phyloP scores from a whole-genome alignment of 2,888 invertebrate genomes.

The Lepidocyrtoides sp. region DNA sequence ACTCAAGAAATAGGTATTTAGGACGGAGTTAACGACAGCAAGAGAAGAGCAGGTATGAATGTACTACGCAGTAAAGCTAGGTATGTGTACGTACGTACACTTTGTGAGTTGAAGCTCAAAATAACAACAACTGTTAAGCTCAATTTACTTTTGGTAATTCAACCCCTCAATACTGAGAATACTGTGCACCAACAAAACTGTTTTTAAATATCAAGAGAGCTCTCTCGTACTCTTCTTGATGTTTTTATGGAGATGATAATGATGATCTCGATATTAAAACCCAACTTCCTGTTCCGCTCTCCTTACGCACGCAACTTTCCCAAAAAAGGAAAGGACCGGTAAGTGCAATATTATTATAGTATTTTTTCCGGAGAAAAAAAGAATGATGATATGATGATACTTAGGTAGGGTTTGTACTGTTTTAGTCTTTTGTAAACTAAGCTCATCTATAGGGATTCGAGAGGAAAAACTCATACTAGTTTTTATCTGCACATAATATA shows the following conservation, averaged over 20 bases:
- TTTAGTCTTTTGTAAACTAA: too few relatives aligned
- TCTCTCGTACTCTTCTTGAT: neutral
- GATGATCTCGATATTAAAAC: constrained; percentile 35
- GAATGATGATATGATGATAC: neutral
- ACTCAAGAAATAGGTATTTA: constrained; percentile 41
- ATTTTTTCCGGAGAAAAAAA: neutral
- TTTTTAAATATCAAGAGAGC: constrained; percentile 18
- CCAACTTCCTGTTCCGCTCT: constrained; percentile 67
- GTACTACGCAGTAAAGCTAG: too few relatives aligned
- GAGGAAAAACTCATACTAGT: too few relatives aligned
- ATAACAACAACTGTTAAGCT: neutral
- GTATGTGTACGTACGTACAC: too few relatives aligned
- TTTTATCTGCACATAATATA: too few relatives aligned
- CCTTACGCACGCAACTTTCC: constrained; percentile 19
- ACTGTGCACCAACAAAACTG: constrained; percentile 3
- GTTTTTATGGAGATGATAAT: neutral
- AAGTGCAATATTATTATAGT: neutral
- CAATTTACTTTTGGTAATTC: neutral
- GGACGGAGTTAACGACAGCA: constrained; percentile 22
- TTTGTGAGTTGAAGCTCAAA: neutral
- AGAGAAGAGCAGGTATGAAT: neutral
- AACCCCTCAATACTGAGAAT: neutral
- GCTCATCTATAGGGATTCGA: neutral
- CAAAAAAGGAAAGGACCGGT: neutral
- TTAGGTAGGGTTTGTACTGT: neutral